A percentile compares a stretch with the other conserved stretches of the same genome.
Conservation (phyloP, 2,888 invertebrate genomes). For the Parnassius glacialis region DNA sequence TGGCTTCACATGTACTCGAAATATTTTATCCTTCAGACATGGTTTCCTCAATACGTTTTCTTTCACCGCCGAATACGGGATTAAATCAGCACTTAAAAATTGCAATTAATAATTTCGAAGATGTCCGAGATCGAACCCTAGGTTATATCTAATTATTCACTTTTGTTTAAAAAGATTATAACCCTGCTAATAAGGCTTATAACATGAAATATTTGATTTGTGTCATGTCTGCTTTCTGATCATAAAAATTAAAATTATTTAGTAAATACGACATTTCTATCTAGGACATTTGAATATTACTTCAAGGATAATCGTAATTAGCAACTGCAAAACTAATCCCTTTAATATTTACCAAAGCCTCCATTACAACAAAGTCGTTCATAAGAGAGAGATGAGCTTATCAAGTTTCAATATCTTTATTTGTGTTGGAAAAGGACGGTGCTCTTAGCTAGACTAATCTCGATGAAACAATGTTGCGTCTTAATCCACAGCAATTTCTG, state of each 20-base stretch:
- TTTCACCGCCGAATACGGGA: too few species aligned
- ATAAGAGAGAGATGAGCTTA: constrained; percentile 61
- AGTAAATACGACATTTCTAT: constrained; percentile 17
- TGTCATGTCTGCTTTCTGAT: neutral
- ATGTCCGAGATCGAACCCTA: too few species aligned
- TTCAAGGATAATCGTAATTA: constrained; percentile 21
- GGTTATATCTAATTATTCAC: too few species aligned
- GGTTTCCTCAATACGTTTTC: too few species aligned
- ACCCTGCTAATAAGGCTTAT: too few species aligned
- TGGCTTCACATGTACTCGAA: too few species aligned
- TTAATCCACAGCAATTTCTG: constrained; percentile 58
- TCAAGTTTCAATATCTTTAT: constrained; percentile 78
- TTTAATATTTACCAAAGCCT: constrained; percentile 24
- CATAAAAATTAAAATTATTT: constrained; percentile 1
- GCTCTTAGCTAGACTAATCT: constrained; percentile 66
- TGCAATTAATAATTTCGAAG: too few species aligned
- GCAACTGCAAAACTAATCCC: constrained; percentile 24
- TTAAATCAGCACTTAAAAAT: too few species aligned
- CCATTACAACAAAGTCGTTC: constrained; percentile 36
- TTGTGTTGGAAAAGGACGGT: constrained; percentile 69
- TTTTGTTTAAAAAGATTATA: too few species aligned
- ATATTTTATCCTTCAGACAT: too few species aligned
- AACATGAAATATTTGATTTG: too few species aligned
- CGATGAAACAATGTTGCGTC: constrained; percentile 72
- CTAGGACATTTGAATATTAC: constrained; percentile 18